Conservation (phyloP, 2,888 invertebrate genomes). For the Lacanobia oleracea region DNA sequence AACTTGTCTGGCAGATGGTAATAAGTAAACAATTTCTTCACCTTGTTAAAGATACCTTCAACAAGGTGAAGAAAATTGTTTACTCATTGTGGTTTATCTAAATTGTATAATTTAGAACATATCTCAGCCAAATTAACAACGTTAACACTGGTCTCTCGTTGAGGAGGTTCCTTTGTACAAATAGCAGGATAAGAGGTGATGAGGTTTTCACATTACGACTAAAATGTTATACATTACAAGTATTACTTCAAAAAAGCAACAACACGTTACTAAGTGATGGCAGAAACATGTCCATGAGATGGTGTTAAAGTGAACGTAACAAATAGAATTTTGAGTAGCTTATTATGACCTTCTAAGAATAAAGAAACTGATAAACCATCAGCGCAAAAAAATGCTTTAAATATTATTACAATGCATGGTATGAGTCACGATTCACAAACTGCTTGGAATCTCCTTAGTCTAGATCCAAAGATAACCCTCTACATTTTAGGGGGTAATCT, state of each 20-base stretch:
- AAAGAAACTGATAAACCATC: conserved; percentile 4
- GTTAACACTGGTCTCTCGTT: too few species aligned
- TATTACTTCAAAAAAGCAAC: background rate
- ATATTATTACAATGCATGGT: conserved; percentile 5
- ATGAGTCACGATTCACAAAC: conserved; percentile 7
- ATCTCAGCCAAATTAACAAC: too few species aligned
- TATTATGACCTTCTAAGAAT: conserved; percentile 36
- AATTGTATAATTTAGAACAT: too few species aligned
- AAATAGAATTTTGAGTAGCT: conserved; percentile 18
- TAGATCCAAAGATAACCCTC: too few species aligned
- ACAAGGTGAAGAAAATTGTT: too few species aligned
- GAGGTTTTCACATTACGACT: too few species aligned
- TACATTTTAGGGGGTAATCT: too few species aligned
- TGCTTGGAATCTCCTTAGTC: background rate
- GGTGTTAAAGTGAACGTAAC: conserved; percentile 43
- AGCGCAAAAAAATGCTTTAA: conserved; percentile 5
- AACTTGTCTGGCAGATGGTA: background rate
- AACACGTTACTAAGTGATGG: background rate
- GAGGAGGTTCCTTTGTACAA: too few species aligned
- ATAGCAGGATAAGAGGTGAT: too few species aligned
- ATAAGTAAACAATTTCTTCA: background rate
- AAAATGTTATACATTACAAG: too few species aligned
- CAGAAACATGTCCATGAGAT: conserved; percentile 9
- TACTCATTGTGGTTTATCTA: too few species aligned
- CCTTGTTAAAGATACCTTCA: too few species aligned